Conservation (phyloP, 2,888 invertebrate genomes). For the Rutpela maculata region DNA sequence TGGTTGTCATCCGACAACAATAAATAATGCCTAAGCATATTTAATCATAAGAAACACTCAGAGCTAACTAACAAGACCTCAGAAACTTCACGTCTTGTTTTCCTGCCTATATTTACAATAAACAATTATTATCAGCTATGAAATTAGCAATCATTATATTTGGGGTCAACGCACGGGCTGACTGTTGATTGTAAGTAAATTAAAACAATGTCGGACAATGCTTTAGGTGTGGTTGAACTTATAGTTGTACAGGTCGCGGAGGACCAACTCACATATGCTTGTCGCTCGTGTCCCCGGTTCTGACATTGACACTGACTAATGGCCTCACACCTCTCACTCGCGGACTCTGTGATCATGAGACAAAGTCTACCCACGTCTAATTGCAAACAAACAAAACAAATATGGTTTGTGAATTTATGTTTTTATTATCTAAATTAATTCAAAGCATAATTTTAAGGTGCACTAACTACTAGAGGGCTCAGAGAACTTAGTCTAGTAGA, state of each 20-base stretch:
- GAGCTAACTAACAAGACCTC: no score
- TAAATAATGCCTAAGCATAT: no score
- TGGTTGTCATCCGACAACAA: no score
- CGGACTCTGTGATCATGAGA: conserved; percentile 41
- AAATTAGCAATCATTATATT: conserved; percentile 33
- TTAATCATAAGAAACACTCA: no score
- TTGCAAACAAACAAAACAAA: conserved; percentile 22
- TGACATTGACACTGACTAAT: conserved; percentile 58
- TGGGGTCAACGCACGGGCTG: conserved; percentile 44
- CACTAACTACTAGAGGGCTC: not conserved
- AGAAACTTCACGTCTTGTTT: not conserved
- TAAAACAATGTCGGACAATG: conserved; percentile 52
- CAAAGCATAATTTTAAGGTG: not conserved
- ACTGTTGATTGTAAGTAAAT: conserved; percentile 49
- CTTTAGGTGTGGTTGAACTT: conserved; percentile 54
- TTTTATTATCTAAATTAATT: not conserved
- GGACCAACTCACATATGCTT: conserved; percentile 43
- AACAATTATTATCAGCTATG: not conserved
- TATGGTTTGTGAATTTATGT: conserved; percentile 1
- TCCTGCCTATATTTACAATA: not conserved
- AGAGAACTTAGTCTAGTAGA: no score
- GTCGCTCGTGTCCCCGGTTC: conserved; percentile 50
- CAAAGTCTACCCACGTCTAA: conserved; percentile 33
- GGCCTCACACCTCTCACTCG: conserved; percentile 48
- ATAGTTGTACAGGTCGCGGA: conserved; percentile 19